Evolutionary conservation across 1,140 invertebrate species (phyloP), one percentile per base, ranked within the genome.

Genomic region (Cydia amplana): DNA sequence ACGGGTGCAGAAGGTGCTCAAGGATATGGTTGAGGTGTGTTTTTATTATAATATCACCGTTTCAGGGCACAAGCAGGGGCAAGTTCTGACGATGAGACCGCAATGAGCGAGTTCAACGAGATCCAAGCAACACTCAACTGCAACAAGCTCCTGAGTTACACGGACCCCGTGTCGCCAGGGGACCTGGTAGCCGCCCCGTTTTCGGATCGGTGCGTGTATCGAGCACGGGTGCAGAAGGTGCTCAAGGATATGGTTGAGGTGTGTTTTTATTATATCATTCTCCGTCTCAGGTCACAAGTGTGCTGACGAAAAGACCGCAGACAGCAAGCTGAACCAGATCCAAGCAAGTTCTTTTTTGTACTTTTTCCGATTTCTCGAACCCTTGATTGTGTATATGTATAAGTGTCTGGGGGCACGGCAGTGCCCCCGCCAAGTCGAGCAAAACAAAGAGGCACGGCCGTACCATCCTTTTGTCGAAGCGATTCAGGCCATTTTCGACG

Each of bases 81-180:
- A 93, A 94, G 80, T 96, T 96, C 84, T 96, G 94, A 90, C 70
- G 92, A 94, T 55, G 86, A 92, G 14, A 85, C 84, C 0, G 87
- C 90, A 0, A 75, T 75, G 2, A 63, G n/a, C 18, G 88, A 93
- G 46, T 74, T 91, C 25, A 78, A 67, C 1, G 20, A 78, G 2
- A 43, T 12, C 40, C 40, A 43, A 43, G 82, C 88, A 12, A 74
- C 78, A 0, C 67, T 93, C 18, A 91, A 90, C 82, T 18, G 65
- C 16, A 74, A 73, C 0, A 32, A 73, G 1, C 20, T 87, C 20
- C 43, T 85, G 14, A 80, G 84, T 0, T 63, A 78, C 25, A 25
- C 86, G 0, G 76, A 28, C 0, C 6, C 74, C 0, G 63, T 83
- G 2, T 16, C 9, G 0, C 14, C 73, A 0, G 89, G 86, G 7